Evolutionary conservation across 1,140 invertebrate species (phyloP).

Genomic region (Agraylea sexmaculata): DNA sequence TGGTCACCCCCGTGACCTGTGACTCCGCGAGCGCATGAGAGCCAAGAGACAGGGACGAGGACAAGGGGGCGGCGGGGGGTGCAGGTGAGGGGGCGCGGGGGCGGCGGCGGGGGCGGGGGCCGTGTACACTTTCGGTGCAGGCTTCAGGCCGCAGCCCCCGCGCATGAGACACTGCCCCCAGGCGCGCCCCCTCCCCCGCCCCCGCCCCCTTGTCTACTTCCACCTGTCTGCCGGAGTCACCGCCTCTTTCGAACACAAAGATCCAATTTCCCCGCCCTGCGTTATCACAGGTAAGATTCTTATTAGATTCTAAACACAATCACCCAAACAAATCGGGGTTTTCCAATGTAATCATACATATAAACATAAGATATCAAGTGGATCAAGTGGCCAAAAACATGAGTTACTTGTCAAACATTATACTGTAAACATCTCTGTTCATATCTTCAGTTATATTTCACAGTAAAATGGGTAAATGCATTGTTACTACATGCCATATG

Average conservation of each 20-base stretch:
- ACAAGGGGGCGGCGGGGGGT: constrained; percentile 21
- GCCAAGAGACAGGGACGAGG: background rate
- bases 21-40: background rate
- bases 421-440: too few relatives aligned
- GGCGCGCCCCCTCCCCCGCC: constrained; percentile 15
- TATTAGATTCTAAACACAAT: constrained; percentile 29
- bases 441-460: too few relatives aligned
- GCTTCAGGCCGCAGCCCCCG: constrained; percentile 21
- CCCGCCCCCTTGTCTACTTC: constrained; percentile 18
- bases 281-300: constrained; percentile 24
- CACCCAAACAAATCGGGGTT: constrained; percentile 36
- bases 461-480: too few relatives aligned
- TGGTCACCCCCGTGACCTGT: too few relatives aligned
- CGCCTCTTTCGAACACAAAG: background rate
- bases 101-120: constrained; percentile 20
- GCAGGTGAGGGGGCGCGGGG: constrained; percentile 21
- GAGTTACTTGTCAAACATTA: too few relatives aligned
- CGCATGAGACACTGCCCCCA: constrained; percentile 20
- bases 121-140: constrained; percentile 16
- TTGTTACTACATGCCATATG: too few relatives aligned
- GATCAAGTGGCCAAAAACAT: too few relatives aligned
- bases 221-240: constrained; percentile 19
- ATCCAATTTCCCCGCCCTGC: background rate
- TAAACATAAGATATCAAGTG: too few relatives aligned
- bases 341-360: too few relatives aligned